Conservation (phyloP, 2,888 invertebrate species). For the Pollenia amentaria region DNA sequence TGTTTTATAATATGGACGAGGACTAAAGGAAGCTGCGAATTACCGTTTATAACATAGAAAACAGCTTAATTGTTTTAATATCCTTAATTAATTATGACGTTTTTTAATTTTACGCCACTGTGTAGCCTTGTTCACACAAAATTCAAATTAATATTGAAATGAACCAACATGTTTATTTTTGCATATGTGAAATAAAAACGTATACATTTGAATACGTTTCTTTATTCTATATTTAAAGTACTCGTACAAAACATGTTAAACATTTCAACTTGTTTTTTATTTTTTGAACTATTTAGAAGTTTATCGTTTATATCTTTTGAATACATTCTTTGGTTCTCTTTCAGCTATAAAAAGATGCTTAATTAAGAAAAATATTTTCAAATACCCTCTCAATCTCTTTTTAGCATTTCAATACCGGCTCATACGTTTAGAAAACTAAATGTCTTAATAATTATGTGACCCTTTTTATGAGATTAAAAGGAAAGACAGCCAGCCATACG, state of each 20-base stretch:
- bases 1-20: no score
- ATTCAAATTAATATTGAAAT: conserved; percentile 4
- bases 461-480: conserved; percentile 8
- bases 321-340: background rate
- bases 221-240: conserved; percentile 16
- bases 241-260: conserved; percentile 2
- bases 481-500: background rate
- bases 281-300: background rate
- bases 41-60: no score
- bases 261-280: background rate
- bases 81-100: no score
- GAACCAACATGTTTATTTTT: background rate
- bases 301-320: background rate
- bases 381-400: background rate
- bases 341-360: background rate
- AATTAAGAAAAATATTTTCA: conserved; percentile 13
- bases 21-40: no score
- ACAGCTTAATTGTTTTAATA: no score
- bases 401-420: no score
- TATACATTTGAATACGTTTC: background rate
- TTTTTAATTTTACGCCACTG: no score
- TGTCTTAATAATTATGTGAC: conserved; percentile 29
- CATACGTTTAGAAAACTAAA: background rate
- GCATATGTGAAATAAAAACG: background rate
- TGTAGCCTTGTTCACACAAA: background rate